Evolutionary conservation across 53 echinoderm and acorn worm species (phyloP).

Genomic region (Arbacia lixula): DNA sequence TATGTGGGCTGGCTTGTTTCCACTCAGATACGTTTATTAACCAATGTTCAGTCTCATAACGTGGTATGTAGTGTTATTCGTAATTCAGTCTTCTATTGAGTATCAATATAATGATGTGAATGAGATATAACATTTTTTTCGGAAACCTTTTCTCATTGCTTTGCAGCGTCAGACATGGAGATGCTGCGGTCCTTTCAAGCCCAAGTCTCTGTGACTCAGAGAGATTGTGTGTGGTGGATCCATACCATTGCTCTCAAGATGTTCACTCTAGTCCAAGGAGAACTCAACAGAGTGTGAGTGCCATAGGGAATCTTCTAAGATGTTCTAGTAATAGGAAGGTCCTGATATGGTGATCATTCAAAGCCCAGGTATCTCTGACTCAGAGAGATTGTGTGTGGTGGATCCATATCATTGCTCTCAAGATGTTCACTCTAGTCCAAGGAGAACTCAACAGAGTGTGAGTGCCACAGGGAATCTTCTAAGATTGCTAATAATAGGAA

Average conservation of each 20-base stretch:
- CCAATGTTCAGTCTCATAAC: no score
- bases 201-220: conserved; percentile 87
- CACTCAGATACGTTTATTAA: no score
- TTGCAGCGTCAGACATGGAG: conserved; percentile 78
- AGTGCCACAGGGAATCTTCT: no score
- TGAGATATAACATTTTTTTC: background rate
- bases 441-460: conserved; percentile 76
- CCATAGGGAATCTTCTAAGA: background rate
- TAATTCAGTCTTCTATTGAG: no score
- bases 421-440: conserved; percentile 78
- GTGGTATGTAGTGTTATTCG: no score
- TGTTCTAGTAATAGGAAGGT: background rate
- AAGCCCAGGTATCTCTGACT: conserved; percentile 76
- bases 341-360: no score
- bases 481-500: no score
- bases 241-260: conserved; percentile 89
- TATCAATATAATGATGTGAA: background rate
- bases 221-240: conserved; percentile 97
- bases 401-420: conserved; percentile 83
- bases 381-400: conserved; percentile 94
- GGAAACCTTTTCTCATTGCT: background rate
- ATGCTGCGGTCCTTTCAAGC: conserved; percentile 78
- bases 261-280: conserved; percentile 78
- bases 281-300: conserved; percentile 81
- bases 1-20: no score